Evolutionary conservation across 2,888 invertebrate genomes (phyloP).

Genomic region (Agrotis ipsilon): DNA sequence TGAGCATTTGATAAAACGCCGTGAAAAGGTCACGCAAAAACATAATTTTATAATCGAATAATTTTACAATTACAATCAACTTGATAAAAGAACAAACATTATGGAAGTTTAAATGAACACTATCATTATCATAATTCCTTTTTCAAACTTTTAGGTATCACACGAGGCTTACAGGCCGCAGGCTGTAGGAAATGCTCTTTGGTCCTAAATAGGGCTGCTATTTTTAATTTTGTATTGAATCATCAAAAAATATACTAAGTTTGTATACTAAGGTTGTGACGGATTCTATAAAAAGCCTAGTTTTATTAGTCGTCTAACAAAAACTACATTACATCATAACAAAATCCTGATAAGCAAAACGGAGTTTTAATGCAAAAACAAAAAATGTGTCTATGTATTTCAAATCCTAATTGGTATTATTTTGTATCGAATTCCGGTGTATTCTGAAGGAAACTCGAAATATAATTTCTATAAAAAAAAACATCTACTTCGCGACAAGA

Average conservation of each 20-base stretch:
- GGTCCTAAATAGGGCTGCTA: not conserved
- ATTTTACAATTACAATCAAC: not conserved
- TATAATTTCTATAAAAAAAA: too few relatives aligned
- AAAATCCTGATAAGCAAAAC: not conserved
- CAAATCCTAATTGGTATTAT: too few relatives aligned
- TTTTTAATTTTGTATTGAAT: not conserved
- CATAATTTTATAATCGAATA: not conserved
- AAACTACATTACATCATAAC: not conserved
- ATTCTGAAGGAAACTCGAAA: too few relatives aligned
- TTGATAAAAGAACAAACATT: not conserved
- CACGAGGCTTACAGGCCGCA: constrained; percentile 8
- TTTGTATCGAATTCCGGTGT: too few relatives aligned
- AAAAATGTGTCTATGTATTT: not conserved
- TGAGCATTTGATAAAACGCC: constrained; percentile 15
- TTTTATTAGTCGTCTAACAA: constrained; percentile 9
- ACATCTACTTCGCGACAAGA: too few relatives aligned
- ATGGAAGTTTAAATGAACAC: not conserved
- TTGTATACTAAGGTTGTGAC: not conserved
- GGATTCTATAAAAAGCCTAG: not conserved
- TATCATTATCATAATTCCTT: not conserved
- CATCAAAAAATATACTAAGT: not conserved
- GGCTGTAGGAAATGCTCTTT: constrained; percentile 1
- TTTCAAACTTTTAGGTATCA: not conserved
- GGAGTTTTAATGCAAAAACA: not conserved
- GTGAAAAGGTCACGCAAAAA: not conserved